Evolutionary conservation across 2,113 vertebrate species (phyloP).

Genomic region (Pao palembangensis): DNA sequence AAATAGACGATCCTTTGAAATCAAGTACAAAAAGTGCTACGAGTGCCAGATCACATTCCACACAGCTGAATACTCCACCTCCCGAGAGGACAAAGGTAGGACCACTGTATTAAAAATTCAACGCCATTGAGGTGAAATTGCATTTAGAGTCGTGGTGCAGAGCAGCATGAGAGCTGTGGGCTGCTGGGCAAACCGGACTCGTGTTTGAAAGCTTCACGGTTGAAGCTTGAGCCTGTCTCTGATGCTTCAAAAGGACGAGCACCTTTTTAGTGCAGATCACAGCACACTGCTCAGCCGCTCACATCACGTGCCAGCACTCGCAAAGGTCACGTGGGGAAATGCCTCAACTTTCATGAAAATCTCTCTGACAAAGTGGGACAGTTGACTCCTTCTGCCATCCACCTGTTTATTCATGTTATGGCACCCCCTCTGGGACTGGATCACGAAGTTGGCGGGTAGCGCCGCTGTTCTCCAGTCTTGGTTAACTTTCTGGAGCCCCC

Average conservation of each 20-base stretch:
- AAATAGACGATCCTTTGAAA: background rate
- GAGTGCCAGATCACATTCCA: slow-evolving; percentile 50
- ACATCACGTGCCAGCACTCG: slow-evolving; percentile 13
- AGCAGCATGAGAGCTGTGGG: background rate
- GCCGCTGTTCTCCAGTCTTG: slow-evolving; percentile 17
- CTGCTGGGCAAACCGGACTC: slow-evolving; percentile 27
- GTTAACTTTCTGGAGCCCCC: slow-evolving; percentile 35
- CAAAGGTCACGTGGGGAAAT: slow-evolving; percentile 29
- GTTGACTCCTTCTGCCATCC: slow-evolving; percentile 46
- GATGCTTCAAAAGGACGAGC: slow-evolving; percentile 38
- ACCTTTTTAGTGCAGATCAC: slow-evolving; percentile 64
- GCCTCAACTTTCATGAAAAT: slow-evolving; percentile 34
- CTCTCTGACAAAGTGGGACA: slow-evolving; percentile 19
- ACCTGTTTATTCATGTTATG: slow-evolving; percentile 37
- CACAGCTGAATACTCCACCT: slow-evolving; percentile 49
- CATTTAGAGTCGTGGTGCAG: slow-evolving; percentile 50
- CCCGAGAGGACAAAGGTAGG: slow-evolving; percentile 49
- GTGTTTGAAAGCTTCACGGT: slow-evolving; percentile 42
- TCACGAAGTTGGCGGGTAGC: slow-evolving; percentile 44
- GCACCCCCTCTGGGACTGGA: slow-evolving; percentile 21
- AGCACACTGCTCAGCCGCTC: slow-evolving; percentile 19
- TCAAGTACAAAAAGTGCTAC: slow-evolving; percentile 24
- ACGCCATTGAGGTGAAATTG: slow-evolving; percentile 54
- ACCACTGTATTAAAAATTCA: slow-evolving; percentile 61
- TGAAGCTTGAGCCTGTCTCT: slow-evolving; percentile 26